Evolutionary conservation across 2,888 invertebrate species (phyloP).

Genomic region (Folsomia manolachei): DNA sequence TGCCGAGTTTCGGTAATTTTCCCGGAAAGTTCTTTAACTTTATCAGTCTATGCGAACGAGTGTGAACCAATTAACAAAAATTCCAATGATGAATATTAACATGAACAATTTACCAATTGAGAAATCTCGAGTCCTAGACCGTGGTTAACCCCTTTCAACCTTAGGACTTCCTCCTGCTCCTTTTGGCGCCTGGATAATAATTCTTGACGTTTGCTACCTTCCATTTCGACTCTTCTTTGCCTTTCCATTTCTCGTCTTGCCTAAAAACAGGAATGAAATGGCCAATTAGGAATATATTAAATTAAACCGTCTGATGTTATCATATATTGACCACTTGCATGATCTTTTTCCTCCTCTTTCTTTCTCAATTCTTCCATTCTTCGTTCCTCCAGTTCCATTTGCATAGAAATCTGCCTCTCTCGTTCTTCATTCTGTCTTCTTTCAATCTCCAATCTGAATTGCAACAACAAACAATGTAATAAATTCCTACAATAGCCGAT

Average conservation of each 20-base stretch:
- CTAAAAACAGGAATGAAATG: no score
- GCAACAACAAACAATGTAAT: not conserved
- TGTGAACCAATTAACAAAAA: conserved; percentile 3
- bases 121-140: conserved; percentile 75
- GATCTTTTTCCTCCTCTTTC: conserved; percentile 74
- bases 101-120: conserved; percentile 56
- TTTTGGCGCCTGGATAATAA: conserved; percentile 80
- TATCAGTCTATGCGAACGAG: conserved; percentile 59
- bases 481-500: conserved; percentile 8
- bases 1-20: conserved; percentile 78
- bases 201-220: conserved; percentile 84
- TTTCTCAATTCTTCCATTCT: conserved; percentile 75
- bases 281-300: no score
- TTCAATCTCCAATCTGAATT: conserved; percentile 62
- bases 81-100: not conserved
- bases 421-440: conserved; percentile 83
- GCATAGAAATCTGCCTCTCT: conserved; percentile 74
- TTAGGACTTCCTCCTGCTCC: conserved; percentile 78
- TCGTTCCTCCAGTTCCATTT: conserved; percentile 70
- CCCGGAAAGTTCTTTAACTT: conserved; percentile 73
- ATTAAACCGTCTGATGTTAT: no score
- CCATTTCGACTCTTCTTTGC: conserved; percentile 86
- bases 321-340: no score
- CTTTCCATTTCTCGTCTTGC: conserved; percentile 89
- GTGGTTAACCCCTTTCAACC: conserved; percentile 83